Conservation (phyloP, 2,888 invertebrate species). For the Oscheius sp. region DNA sequence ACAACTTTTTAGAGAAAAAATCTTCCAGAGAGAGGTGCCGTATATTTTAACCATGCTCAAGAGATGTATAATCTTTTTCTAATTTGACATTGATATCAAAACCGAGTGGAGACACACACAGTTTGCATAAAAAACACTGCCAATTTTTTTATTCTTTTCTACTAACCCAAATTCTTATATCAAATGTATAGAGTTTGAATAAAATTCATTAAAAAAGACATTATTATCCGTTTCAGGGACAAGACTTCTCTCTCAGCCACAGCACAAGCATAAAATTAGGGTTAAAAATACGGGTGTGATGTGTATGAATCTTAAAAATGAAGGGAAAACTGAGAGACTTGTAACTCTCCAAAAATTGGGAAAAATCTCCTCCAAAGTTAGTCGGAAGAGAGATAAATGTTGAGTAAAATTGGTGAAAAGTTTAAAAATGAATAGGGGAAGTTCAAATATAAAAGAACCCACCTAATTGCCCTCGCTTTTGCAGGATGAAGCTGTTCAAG, state of each 20-base stretch:
- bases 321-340: too few relatives aligned
- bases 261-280: neutral
- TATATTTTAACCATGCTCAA: neutral
- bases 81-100: constrained; percentile 4
- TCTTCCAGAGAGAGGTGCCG: constrained; percentile 15
- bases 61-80: neutral
- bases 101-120: constrained; percentile 22
- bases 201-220: neutral
- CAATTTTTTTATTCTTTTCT: neutral
- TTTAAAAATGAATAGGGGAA: too few relatives aligned
- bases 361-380: too few relatives aligned
- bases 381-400: too few relatives aligned
- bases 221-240: neutral
- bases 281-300: neutral
- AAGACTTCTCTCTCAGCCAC: neutral
- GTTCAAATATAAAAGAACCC: too few relatives aligned
- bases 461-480: too few relatives aligned
- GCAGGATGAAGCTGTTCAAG: constrained; percentile 46
- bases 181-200: neutral
- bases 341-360: too few relatives aligned
- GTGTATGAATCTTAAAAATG: too few relatives aligned
- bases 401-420: too few relatives aligned
- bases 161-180: neutral
- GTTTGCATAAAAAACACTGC: constrained; percentile 4
- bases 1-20: neutral